Evolutionary conservation across 2,888 invertebrate genomes (phyloP).

Genomic region (Abrostola triplasia): DNA sequence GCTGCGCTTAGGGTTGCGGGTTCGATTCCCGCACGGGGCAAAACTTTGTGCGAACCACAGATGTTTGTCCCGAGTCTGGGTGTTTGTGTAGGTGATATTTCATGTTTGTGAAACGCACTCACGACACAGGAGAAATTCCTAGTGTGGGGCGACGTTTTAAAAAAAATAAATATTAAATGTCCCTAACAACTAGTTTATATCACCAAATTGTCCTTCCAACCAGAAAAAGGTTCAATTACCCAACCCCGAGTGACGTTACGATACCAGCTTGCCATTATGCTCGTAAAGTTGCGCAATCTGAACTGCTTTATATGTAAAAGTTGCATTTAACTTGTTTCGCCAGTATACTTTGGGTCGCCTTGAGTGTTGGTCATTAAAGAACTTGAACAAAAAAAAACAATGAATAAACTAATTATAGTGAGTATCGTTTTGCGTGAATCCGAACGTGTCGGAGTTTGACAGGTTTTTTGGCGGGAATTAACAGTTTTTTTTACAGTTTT

Average conservation of each 20-base stretch:
- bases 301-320: conserved; percentile 81
- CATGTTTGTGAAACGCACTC: too few species aligned
- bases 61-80: too few species aligned
- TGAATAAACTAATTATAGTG: conserved; percentile 61
- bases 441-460: conserved; percentile 18
- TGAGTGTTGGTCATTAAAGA: conserved; percentile 54
- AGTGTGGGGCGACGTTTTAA: too few species aligned
- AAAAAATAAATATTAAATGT: too few species aligned
- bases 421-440: conserved; percentile 57
- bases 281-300: conserved; percentile 56
- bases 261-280: conserved; percentile 38
- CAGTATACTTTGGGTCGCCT: conserved; percentile 58
- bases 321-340: conserved; percentile 70
- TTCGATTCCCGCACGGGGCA: too few species aligned
- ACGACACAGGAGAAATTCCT: too few species aligned
- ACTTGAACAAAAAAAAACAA: conserved; percentile 59
- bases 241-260: conserved; percentile 55
- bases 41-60: too few species aligned
- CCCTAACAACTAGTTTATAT: neutral
- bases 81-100: too few species aligned
- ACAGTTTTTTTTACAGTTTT: conserved; percentile 2
- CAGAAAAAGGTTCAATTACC: conserved; percentile 43
- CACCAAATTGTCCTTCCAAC: conserved; percentile 15
- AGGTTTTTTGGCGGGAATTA: conserved; percentile 43
- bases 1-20: too few species aligned